Evolutionary conservation across 2,888 invertebrate species (phyloP), one percentile per base, ranked within the genome.

Genomic region (Halictus ligatus): DNA sequence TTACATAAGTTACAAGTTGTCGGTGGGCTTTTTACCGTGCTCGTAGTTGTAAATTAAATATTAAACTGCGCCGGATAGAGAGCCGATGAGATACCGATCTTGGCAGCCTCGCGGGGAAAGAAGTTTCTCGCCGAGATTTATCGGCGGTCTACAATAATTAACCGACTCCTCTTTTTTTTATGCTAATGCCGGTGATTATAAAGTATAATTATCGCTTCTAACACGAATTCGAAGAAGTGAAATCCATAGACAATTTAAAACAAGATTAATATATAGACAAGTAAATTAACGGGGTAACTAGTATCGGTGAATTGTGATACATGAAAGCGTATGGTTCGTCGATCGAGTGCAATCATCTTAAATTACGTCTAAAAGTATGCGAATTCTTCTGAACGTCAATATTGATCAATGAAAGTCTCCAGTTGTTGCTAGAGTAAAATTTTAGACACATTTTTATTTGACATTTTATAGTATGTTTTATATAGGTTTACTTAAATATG

Each of bases 1-100:
- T 87, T 78, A 87, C 86, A 86, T 87, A 87, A 87, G 86, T 86
- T 87, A 87, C 86, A 87, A 64, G 82, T 75, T 87, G 86, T 87
- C 76, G 77, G 79, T 54, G 40, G 82, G 82, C 75, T 79, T 87
- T 82, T 86, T 86, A 71, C 67, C 76, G 58, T 29, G 82, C 54
- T 7, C 71, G 58, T 35, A 67, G 71, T 60, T 21, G 80, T 89
- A 91, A 86, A 91, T 90, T 89, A 91, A 88, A 89, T 89, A 89
- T 90, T 80, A 83, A 89, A 89, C 84, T 81, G 75, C 83, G 84
- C 80, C 69, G 72, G 80, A 58, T 75, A 75, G 78, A 40, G 40
- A 78, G 71, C 81, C 78, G 85, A 79, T 80, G 71, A 84, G 80
- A 80, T 83, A 74, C 78, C 83, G 75, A 84, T 85, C 78, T 74